Evolutionary conservation across 2,797 vertebrate genomes (phyloP), one percentile per base, ranked within the genome.

Genomic region (Sebastes steindachneri): DNA sequence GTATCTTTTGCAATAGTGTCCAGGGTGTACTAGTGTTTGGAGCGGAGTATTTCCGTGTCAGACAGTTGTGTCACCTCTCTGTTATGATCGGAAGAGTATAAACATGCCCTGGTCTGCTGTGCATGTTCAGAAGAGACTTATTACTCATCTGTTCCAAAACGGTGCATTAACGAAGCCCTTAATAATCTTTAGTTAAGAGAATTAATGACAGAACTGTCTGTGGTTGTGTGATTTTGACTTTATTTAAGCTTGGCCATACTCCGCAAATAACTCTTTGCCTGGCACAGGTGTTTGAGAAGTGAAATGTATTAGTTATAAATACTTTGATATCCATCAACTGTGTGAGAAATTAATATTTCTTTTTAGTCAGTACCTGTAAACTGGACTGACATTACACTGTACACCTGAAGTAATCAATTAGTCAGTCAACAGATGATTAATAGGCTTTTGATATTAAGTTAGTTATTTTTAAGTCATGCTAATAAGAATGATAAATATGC

Each of bases 61-160:
- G 9, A 35, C 9, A 45, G 82, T 73, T 86, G 75, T 88, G 74
- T 86, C 72, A 83, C 82, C 55, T 73, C 73, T 51, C 10, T 66
- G 83, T 83, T 64, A 82, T 79, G 75, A 87, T 81, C 73, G 73
- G 26, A 74, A 69, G 79, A 78, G 82, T 72, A 84, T 80, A 74
- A 86, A 86, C 89, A 77, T 80, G 75, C 72, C 83, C 69, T 25
- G 62, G 62, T 85, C 76, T 84, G 84, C 54, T 72, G 21, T 67
- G 31, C 62, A 37, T 67, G 85, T 75, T 88, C 35, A 73, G 53
- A 75, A 60, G 17, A 83, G 79, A 76, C 17, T 3, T 41, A 19
- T 88, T 86, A 85, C 55, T 86, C 84, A 88, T 83, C 72, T 67
- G 67, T 73, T 28, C 31, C 73, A 41, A 64, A 71, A 58, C 2